phyloP scores from a whole-genome alignment of 2,797 vertebrate species.

The Channallabes apus region DNA sequence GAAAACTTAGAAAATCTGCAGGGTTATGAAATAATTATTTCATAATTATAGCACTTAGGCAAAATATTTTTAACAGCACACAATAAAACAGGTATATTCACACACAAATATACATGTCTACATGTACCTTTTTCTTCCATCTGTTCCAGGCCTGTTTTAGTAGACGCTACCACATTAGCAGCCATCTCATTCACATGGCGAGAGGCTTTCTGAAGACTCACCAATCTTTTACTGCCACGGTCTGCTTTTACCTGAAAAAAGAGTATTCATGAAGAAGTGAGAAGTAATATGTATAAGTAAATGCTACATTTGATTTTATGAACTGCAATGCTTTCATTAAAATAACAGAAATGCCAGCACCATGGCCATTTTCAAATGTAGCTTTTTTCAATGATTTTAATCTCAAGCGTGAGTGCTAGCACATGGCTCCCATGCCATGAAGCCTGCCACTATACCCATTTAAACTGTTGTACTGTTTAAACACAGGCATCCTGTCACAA shows the following conservation, averaged over 20 bases:
- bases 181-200: conserved; percentile 90
- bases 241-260: conserved; percentile 87
- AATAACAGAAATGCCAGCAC: not conserved
- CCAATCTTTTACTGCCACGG: conserved; percentile 81
- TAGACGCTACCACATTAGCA: conserved; percentile 89
- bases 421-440: not conserved
- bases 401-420: not conserved
- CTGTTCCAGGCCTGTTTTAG: conserved; percentile 89
- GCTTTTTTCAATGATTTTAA: not conserved
- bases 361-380: not conserved
- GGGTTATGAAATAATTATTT: no score
- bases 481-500: no score
- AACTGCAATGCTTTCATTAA: not conserved
- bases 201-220: conserved; percentile 88
- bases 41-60: no score
- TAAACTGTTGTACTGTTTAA: no score
- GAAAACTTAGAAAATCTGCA: no score
- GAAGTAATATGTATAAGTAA: not conserved
- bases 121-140: conserved; percentile 86
- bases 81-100: not conserved
- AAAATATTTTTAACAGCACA: no score
- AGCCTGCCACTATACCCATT: not conserved
- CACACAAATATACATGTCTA: not conserved
- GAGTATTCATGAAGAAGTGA: not conserved
- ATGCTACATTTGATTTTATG: not conserved